phyloP scores from a whole-genome alignment of 2,888 invertebrate genomes.

The Platypus cylindrus region DNA sequence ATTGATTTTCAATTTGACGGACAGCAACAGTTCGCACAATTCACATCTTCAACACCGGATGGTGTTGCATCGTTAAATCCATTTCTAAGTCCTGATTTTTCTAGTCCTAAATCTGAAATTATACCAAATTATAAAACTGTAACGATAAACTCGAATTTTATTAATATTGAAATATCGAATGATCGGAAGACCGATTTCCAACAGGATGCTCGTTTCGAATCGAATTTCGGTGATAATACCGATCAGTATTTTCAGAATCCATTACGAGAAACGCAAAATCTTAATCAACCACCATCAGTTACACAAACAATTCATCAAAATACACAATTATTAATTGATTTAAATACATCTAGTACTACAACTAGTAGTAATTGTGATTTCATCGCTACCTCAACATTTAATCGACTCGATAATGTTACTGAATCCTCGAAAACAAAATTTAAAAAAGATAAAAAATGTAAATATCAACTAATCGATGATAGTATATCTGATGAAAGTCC shows the following conservation, averaged over 20 bases:
- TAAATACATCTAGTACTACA: conserved; percentile 10
- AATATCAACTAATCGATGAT: conserved; percentile 40
- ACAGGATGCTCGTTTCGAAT: conserved; percentile 24
- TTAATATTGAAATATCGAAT: conserved; percentile 22
- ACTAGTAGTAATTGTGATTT: conserved; percentile 5
- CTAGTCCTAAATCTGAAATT: conserved; percentile 13
- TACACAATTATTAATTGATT: conserved; percentile 10
- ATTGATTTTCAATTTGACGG: not conserved
- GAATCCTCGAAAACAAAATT: conserved; percentile 10
- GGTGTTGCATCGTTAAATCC: conserved; percentile 26
- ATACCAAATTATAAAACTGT: conserved; percentile 27
- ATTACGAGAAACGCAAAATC: conserved; percentile 4
- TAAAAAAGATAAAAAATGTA: conserved; percentile 34
- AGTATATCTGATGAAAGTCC: conserved; percentile 32
- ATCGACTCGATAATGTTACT: not conserved
- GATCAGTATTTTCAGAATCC: conserved; percentile 6
- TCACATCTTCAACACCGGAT: conserved; percentile 1
- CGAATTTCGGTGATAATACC: conserved; percentile 20
- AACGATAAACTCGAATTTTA: conserved; percentile 27
- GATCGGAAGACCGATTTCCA: conserved; percentile 9
- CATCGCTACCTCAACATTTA: conserved; percentile 6
- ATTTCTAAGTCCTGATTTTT: conserved; percentile 24
- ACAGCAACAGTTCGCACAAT: conserved; percentile 1
- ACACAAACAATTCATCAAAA: not conserved
- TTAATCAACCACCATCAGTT: conserved; percentile 1